Conservation (phyloP, 2,888 invertebrate species). For the Romanomermis culicivorax region DNA sequence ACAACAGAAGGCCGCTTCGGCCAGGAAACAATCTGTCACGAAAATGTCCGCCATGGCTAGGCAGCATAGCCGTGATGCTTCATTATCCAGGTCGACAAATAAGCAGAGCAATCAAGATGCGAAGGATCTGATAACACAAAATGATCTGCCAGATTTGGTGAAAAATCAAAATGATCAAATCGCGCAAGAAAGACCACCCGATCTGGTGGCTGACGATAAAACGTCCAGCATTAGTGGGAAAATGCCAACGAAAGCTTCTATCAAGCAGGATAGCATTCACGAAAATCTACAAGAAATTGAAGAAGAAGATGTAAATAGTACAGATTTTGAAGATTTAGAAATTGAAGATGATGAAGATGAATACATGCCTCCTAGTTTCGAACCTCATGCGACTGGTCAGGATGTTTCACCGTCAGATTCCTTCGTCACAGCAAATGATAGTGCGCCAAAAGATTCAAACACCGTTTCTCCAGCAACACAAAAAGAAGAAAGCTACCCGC, state of each 20-base stretch:
- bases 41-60: neutral
- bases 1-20: neutral
- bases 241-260: neutral
- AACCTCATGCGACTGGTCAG: neutral
- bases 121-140: neutral
- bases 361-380: neutral
- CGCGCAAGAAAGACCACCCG: neutral
- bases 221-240: neutral
- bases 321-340: conserved; percentile 10
- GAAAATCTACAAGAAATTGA: conserved; percentile 9
- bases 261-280: neutral
- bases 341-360: conserved; percentile 5
- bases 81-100: neutral
- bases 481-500: neutral
- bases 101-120: neutral
- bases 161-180: neutral
- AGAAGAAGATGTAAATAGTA: conserved; percentile 4
- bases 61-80: neutral
- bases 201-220: neutral
- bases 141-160: neutral
- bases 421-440: neutral
- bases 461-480: neutral
- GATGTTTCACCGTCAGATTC: neutral
- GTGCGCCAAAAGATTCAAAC: neutral
- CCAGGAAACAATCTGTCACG: neutral